A percentile compares a stretch with the other conserved stretches of the same genome.
These are phyloP conservation scores for Piaya cayana DNA, from an alignment of 2,113 vertebrate genomes.

Conservation along the genomic window DNA sequence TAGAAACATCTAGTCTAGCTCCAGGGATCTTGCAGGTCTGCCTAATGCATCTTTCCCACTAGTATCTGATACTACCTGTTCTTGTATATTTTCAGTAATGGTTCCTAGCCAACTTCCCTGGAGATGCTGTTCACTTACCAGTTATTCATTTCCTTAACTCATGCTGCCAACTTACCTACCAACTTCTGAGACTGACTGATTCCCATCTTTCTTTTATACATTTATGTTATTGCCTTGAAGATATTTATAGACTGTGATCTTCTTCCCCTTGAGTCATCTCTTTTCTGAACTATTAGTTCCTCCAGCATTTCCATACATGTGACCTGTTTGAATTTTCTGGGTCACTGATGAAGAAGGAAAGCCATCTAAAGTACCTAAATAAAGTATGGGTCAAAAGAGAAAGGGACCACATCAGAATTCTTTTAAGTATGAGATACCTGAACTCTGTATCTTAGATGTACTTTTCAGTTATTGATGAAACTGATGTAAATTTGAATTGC, in stretches of 20 bases:
- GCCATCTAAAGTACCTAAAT: neutral
- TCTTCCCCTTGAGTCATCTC: neutral
- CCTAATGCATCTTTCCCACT: neutral
- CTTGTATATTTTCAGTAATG: neutral
- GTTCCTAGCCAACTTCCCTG: neutral
- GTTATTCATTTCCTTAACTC: neutral
- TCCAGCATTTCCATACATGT: neutral
- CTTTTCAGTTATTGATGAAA: neutral
- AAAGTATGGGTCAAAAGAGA: neutral
- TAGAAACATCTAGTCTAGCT: neutral
- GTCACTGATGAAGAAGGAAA: neutral
- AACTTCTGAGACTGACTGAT: neutral
- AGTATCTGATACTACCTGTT: neutral
- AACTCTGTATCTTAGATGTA: neutral
- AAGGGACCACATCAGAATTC: neutral
- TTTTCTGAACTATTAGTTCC: constrained; percentile 8
- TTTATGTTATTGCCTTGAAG: constrained; percentile 22
- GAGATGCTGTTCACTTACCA: neutral
- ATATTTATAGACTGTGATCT: neutral
- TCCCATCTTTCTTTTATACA: constrained; percentile 33
- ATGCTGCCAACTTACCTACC: neutral
- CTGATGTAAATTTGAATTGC: neutral
- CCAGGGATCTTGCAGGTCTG: neutral
- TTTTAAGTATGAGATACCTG: neutral
- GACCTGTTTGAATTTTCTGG: constrained; percentile 25